phyloP scores from a whole-genome alignment of 1,140 invertebrate species.

The Mycetomoellerius zeteki region DNA sequence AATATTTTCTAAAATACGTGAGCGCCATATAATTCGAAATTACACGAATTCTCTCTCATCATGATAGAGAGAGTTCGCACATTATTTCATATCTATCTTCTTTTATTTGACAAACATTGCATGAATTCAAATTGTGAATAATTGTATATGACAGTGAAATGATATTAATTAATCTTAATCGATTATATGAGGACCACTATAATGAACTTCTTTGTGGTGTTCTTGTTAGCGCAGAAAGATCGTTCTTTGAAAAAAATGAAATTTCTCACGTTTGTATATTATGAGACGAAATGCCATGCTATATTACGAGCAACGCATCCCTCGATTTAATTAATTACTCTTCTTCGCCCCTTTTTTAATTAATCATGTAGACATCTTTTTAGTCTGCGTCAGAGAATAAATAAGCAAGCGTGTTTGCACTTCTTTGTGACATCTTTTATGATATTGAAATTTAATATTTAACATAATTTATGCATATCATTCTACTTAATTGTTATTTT shows the following conservation, averaged over 20 bases:
- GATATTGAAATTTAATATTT: constrained; percentile 16
- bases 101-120: constrained; percentile 14
- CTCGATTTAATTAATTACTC: constrained; percentile 40
- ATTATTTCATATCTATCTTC: constrained; percentile 14
- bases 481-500: constrained; percentile 6
- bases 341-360: constrained; percentile 22
- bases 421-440: neutral
- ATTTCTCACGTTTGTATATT: constrained; percentile 1
- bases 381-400: neutral
- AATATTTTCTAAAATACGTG: constrained; percentile 59
- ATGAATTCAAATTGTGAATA: constrained; percentile 3
- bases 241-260: constrained; percentile 1
- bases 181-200: constrained; percentile 8
- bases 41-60: constrained; percentile 17
- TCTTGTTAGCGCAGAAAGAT: neutral
- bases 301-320: neutral
- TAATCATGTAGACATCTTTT: constrained; percentile 2
- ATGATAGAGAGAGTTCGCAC: neutral
- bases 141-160: neutral
- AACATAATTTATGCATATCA: neutral
- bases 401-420: constrained; percentile 26
- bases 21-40: constrained; percentile 48
- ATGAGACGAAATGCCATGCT: neutral
- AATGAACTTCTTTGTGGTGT: neutral
- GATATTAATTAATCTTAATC: constrained; percentile 34